phyloP scores from a whole-genome alignment of 2,888 invertebrate genomes.

The Phyto melanocephala region DNA sequence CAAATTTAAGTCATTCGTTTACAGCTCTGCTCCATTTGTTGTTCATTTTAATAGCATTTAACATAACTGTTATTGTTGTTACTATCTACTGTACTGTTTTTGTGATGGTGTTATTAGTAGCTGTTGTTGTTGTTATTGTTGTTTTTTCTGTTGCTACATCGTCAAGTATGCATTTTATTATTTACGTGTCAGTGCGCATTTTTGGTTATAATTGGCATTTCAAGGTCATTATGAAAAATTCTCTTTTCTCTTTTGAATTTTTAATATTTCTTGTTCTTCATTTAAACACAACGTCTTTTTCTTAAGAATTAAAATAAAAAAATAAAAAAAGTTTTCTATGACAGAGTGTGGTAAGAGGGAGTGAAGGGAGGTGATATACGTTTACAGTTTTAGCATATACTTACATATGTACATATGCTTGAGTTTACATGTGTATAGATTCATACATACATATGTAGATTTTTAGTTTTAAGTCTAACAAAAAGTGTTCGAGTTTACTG shows the following conservation, averaged over 20 bases:
- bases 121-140: slow-evolving; percentile 26
- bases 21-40: no score
- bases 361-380: no score
- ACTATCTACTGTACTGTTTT: background rate
- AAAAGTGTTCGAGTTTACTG: no score
- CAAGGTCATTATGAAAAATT: slow-evolving; percentile 53
- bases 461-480: no score
- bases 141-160: slow-evolving; percentile 25
- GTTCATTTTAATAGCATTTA: background rate
- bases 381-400: no score
- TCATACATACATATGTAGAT: background rate
- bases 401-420: no score
- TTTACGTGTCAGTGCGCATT: slow-evolving; percentile 62
- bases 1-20: no score
- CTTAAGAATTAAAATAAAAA: no score
- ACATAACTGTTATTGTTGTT: background rate
- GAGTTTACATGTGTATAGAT: no score
- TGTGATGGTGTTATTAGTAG: background rate
- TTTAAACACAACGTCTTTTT: background rate
- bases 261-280: slow-evolving; percentile 42
- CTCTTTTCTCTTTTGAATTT: slow-evolving; percentile 29
- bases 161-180: slow-evolving; percentile 61
- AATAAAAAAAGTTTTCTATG: no score
- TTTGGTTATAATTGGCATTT: slow-evolving; percentile 60
- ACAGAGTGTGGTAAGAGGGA: no score